Percentiles rank a stretch among this genome's conserved stretches.
These are phyloP conservation scores for Apomyelois bistriatella DNA, from an alignment of 2,888 invertebrate species.

Conservation along the genomic window DNA sequence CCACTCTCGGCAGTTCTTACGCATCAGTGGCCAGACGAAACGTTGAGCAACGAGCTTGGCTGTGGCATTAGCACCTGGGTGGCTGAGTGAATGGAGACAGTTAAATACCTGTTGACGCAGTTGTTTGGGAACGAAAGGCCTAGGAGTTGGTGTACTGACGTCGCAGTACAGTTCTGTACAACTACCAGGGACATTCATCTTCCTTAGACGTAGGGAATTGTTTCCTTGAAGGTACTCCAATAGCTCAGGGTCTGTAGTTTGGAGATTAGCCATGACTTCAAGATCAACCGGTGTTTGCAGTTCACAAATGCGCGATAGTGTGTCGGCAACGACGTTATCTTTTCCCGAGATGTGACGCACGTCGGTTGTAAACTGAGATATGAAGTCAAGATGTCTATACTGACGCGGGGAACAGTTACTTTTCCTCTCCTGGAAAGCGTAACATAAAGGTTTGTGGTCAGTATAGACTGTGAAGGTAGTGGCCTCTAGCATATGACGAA, in stretches of 20 bases:
- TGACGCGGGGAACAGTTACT: no score
- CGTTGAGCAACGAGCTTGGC: no score
- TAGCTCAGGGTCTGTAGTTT: neutral
- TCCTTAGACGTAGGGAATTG: neutral
- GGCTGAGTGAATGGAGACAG: no score
- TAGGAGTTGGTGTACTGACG: no score
- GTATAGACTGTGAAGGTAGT: no score
- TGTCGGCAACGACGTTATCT: conserved; percentile 8
- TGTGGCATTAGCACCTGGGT: no score
- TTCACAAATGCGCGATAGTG: neutral
- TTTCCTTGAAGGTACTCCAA: neutral
- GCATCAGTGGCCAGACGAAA: no score
- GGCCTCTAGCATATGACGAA: no score
- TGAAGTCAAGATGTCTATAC: no score
- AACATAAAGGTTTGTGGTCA: neutral
- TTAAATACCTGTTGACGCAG: neutral
- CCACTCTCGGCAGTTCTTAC: no score
- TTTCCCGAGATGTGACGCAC: neutral
- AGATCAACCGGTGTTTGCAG: neutral
- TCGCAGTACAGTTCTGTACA: no score
- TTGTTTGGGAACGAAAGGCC: no score
- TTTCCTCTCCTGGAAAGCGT: neutral
- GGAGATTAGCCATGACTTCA: neutral
- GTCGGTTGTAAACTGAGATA: neutral
- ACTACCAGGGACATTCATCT: neutral